Evolutionary conservation across 2,113 vertebrate species (phyloP).

Genomic region (Ammodramus savannarum): DNA sequence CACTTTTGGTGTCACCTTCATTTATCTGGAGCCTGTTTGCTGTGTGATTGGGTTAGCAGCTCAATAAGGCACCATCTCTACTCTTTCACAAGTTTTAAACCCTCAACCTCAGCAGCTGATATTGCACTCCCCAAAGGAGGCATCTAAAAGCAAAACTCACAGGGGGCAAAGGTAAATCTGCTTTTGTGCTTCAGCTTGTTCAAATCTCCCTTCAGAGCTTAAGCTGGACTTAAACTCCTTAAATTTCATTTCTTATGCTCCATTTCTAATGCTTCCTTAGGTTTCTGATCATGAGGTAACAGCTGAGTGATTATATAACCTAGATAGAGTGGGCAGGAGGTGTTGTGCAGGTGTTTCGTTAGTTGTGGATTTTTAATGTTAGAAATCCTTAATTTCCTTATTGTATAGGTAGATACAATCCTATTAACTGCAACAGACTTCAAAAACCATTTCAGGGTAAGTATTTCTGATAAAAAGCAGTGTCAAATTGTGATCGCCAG

Average conservation of each 20-base stretch:
- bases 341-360: neutral
- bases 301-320: neutral
- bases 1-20: neutral
- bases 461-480: neutral
- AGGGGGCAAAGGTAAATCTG: neutral
- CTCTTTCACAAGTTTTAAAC: neutral
- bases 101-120: neutral
- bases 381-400: neutral
- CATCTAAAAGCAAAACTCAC: neutral
- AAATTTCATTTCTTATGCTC: neutral
- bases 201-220: neutral
- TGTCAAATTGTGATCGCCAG: neutral
- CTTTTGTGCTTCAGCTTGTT: neutral
- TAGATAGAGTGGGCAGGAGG: neutral
- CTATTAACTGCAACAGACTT: neutral
- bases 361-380: neutral
- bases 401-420: neutral
- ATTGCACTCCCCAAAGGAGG: neutral
- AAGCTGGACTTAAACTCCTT: neutral
- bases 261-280: neutral
- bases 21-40: slow-evolving; percentile 24
- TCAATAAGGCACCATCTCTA: neutral
- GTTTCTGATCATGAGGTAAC: neutral
- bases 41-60: neutral
- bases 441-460: neutral